phyloP scores from a whole-genome alignment of 2,888 invertebrate genomes.

The Ennomos quercinarius region DNA sequence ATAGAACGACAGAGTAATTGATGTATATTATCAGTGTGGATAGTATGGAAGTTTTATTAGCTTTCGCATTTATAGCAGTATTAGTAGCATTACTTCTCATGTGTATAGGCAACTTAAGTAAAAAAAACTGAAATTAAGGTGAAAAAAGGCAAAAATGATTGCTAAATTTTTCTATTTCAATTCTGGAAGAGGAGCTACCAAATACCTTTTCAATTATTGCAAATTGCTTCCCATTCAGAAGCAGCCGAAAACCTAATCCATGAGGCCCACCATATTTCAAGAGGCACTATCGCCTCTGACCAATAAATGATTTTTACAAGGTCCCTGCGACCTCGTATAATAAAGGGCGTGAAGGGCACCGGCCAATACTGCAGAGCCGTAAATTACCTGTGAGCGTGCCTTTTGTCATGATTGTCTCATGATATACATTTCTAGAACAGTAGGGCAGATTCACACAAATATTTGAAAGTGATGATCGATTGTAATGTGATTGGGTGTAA shows the following conservation, averaged over 20 bases:
- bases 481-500: no score
- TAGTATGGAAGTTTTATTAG: no score
- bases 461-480: no score
- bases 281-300: conserved; percentile 32
- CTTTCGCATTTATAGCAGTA: no score
- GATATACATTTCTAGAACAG: conserved; percentile 13
- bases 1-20: no score
- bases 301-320: conserved; percentile 60
- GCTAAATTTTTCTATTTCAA: no score
- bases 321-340: conserved; percentile 48
- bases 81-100: no score
- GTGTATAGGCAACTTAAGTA: no score
- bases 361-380: conserved; percentile 48
- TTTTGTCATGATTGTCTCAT: conserved; percentile 56
- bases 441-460: conserved; percentile 33
- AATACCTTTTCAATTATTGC: neutral
- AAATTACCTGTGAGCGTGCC: conserved; percentile 56
- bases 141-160: no score
- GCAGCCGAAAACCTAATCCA: conserved; percentile 13
- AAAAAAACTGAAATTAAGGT: no score
- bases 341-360: conserved; percentile 48
- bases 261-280: conserved; percentile 24
- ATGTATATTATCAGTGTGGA: no score
- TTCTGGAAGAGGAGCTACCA: no score
- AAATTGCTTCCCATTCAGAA: conserved; percentile 4